Evolutionary conservation across 2,113 vertebrate genomes (phyloP).

Genomic region (Oreocharis arfaki): DNA sequence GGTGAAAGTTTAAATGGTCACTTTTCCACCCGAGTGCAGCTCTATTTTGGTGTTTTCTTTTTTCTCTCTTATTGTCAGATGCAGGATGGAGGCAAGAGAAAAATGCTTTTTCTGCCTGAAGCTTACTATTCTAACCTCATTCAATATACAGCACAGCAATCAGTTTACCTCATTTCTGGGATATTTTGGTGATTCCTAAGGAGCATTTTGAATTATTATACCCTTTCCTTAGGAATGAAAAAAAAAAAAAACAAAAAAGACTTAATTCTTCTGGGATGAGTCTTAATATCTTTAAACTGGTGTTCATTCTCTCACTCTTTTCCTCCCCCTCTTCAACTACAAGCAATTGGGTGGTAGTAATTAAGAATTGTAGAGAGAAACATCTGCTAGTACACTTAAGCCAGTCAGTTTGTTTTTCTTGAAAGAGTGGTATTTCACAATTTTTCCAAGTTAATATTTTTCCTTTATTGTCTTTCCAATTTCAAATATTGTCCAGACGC

Average conservation of each 20-base stretch:
- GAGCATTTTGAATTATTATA: not conserved
- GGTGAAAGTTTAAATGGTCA: not conserved
- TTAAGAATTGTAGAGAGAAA: constrained; percentile 56
- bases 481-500: constrained; percentile 61
- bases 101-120: not conserved
- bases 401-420: constrained; percentile 64
- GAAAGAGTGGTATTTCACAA: constrained; percentile 67
- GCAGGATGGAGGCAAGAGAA: not conserved
- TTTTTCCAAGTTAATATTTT: constrained; percentile 67
- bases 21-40: not conserved
- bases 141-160: not conserved
- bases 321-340: not conserved
- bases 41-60: not conserved
- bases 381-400: constrained; percentile 68
- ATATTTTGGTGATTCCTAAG: not conserved
- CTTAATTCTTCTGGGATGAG: not conserved
- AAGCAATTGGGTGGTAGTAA: constrained; percentile 62
- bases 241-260: not conserved
- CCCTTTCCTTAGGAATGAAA: not conserved
- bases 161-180: not conserved
- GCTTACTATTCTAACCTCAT: not conserved
- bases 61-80: not conserved
- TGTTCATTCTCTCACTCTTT: not conserved
- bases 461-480: constrained; percentile 70
- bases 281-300: not conserved